Evolutionary conservation across 37 sponge, comb jelly and placozoan species (phyloP).

Genomic region (Cladorhizidae sp.): DNA sequence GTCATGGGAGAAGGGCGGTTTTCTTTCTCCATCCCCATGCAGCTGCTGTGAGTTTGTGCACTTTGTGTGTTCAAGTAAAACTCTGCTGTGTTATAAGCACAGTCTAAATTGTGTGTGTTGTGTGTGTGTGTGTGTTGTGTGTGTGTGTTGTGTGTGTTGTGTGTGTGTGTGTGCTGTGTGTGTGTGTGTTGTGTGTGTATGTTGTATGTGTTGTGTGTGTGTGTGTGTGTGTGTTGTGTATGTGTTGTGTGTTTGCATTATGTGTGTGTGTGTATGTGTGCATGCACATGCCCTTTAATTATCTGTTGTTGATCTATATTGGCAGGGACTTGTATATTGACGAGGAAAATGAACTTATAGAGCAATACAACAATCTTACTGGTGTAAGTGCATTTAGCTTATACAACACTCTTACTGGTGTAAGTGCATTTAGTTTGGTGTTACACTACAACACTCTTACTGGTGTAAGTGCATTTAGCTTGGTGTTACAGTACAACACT

Average conservation of each 20-base stretch:
- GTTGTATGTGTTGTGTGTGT: too few relatives aligned
- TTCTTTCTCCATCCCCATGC: constrained; percentile 73
- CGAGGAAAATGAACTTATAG: constrained; percentile 42
- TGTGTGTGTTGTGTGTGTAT: too few relatives aligned
- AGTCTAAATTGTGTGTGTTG: too few relatives aligned
- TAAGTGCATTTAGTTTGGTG: too few relatives aligned
- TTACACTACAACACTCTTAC: constrained; percentile 10
- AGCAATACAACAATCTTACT: constrained; percentile 14
- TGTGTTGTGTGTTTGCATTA: too few relatives aligned
- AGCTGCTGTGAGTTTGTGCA: constrained; percentile 67
- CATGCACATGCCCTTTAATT: too few relatives aligned
- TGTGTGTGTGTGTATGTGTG: too few relatives aligned
- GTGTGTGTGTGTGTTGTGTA: too few relatives aligned
- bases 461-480: constrained; percentile 12
- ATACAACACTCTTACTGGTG: background rate
- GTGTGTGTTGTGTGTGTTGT: too few relatives aligned
- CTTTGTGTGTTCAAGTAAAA: background rate
- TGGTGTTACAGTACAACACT: background rate
- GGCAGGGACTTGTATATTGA: constrained; percentile 43
- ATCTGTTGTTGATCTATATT: background rate
- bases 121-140: too few relatives aligned
- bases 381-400: constrained; percentile 11
- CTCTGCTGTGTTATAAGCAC: background rate
- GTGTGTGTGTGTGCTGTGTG: too few relatives aligned
- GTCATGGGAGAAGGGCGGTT: constrained; percentile 79